phyloP scores from a whole-genome alignment of 2,797 vertebrate species.

The Bufotes viridis region DNA sequence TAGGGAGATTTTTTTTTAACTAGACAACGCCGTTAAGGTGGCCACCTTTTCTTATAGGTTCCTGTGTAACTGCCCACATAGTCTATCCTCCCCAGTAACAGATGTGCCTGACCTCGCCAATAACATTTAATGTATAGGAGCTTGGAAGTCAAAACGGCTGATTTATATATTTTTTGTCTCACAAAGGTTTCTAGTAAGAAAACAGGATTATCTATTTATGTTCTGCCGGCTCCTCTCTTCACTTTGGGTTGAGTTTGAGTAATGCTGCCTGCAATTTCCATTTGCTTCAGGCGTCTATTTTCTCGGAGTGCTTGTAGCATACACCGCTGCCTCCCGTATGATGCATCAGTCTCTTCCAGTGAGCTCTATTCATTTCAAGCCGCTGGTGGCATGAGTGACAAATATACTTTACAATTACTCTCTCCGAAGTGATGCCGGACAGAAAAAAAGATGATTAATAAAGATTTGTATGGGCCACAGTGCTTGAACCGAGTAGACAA shows the following conservation, averaged over 20 bases:
- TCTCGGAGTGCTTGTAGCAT: conserved; percentile 28
- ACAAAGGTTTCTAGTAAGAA: conserved; percentile 14
- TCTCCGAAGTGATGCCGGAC: conserved; percentile 16
- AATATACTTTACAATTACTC: conserved; percentile 39
- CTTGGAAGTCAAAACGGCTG: conserved; percentile 1
- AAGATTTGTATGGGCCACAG: conserved; percentile 21
- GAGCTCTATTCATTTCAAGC: conserved; percentile 12
- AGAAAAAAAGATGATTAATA: conserved; percentile 46
- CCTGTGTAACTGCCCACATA: not conserved
- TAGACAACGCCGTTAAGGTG: no score
- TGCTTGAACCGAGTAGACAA: not conserved
- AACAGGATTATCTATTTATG: conserved; percentile 35
- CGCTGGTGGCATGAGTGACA: conserved; percentile 37
- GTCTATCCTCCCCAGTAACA: not conserved
- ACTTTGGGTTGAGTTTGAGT: conserved; percentile 43
- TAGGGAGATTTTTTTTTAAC: no score
- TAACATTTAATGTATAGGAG: not conserved
- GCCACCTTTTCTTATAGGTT: not conserved
- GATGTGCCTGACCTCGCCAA: not conserved
- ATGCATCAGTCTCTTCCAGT: conserved; percentile 27
- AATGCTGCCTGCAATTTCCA: conserved; percentile 49
- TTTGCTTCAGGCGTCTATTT: conserved; percentile 45
- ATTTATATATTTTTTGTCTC: conserved; percentile 2
- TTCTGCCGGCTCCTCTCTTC: conserved; percentile 20
- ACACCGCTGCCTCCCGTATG: conserved; percentile 24